A percentile compares a stretch with the other conserved stretches of the same genome.
These are phyloP conservation scores for Phymastichus coffea DNA, from an alignment of 1,140 invertebrate genomes.

Conservation along the genomic window DNA sequence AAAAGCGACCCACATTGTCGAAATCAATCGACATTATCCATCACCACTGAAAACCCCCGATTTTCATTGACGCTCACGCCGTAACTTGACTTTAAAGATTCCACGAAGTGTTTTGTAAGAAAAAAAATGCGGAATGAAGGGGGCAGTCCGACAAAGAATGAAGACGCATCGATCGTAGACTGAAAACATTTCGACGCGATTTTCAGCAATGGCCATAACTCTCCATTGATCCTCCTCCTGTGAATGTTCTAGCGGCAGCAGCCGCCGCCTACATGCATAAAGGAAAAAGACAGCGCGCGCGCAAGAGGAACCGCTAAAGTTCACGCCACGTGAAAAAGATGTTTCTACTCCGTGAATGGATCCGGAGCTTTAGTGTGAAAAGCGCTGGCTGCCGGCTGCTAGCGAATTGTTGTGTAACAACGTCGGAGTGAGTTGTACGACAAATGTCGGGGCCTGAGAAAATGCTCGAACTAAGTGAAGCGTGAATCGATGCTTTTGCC, in stretches of 20 bases:
- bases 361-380: too few species aligned
- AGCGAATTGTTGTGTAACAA: conserved; percentile 53
- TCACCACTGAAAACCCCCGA: too few species aligned
- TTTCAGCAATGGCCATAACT: not conserved
- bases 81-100: conserved; percentile 5
- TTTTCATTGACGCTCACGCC: too few species aligned
- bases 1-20: too few species aligned
- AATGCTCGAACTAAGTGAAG: conserved; percentile 54
- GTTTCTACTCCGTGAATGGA: conserved; percentile 7
- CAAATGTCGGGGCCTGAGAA: conserved; percentile 52
- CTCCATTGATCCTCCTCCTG: not conserved
- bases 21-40: too few species aligned
- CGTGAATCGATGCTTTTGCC: conserved; percentile 53
- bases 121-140: conserved; percentile 9
- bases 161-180: not conserved
- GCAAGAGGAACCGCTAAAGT: conserved; percentile 25
- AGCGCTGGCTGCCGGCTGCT: conserved; percentile 29
- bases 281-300: conserved; percentile 11
- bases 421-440: conserved; percentile 54
- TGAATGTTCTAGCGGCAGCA: too few species aligned
- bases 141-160: not conserved
- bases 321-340: conserved; percentile 18
- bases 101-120: not conserved
- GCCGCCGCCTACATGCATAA: not conserved
- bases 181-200: not conserved